Base-by-base conservation (phyloP, 2,888 invertebrate genomes). In the Coleophora deauratella region DNA sequence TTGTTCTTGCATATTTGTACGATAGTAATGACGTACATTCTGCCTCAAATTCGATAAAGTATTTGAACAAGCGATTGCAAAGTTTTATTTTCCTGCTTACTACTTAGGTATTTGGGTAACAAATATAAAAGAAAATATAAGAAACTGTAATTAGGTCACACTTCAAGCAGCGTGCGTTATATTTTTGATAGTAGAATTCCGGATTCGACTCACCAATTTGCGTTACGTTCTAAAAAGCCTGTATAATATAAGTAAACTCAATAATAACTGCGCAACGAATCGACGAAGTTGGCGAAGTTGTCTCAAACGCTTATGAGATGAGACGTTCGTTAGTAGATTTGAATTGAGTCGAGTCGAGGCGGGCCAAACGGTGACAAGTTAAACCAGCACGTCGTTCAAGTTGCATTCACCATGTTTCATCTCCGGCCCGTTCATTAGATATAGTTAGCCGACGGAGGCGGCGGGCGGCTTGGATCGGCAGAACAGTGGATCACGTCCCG, bases 401-500 rank as follows among this genome's bases (percentile, higher is more conserved):
- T 49, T 62, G 59, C 52, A 51, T 59, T 62, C 56, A 57, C 59
- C 57, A 50, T 49, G 63, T 65, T 68, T 55, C 65, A 71, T 73
- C 70, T 66, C 66, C 64, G 68, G 63, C 62, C 61, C 59, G 61
- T 72, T 74, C 67, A 67, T 72, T 72, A 74, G 69, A 68, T 3
- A 21, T 67, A 72, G 73, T 69, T 74, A 4, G 66, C 35, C 35
- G 61, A 67, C 63, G 66, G n/a, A 21, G 3, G 21, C 21, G 21
- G 6, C 21, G 21, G n/a, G 46, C 63, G 55, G 57, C 64, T 67
- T 38, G 63, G 33, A 21, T 21, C 6, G 21, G 6, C 21, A 4
- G 21, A 72, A 69, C 60, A 62, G 67, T 68, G 65, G 73, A 77
- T 79, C 75, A 72, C 66, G 62, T 62, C 67, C 61, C 71, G 66